These are phyloP conservation scores for Bothrops jararaca DNA, from an alignment of 2,113 vertebrate species.

Conservation along the genomic window DNA sequence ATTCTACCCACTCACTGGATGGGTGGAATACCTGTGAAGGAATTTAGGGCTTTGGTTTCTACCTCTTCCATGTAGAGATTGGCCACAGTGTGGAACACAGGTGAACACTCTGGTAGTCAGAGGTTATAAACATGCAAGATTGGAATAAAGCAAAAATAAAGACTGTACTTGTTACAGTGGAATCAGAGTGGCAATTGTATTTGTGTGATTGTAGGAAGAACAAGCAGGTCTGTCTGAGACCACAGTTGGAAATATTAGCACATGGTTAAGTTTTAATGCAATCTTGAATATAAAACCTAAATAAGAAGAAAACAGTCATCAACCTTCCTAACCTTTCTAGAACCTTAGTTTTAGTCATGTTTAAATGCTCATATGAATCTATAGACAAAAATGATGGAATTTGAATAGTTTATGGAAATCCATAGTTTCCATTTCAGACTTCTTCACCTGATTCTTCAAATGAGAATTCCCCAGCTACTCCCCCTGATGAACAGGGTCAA, in stretches of 20 bases:
- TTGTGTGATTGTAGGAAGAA: not conserved
- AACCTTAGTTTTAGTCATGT: not conserved
- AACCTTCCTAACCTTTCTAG: not conserved
- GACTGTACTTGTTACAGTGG: not conserved
- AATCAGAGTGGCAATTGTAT: not conserved
- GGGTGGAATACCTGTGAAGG: no score
- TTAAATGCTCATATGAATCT: not conserved
- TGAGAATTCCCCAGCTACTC: slow-evolving; percentile 98
- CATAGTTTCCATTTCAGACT: slow-evolving; percentile 73
- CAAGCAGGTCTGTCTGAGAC: not conserved
- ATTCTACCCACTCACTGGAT: no score
- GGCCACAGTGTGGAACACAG: no score
- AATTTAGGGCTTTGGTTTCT: no score
- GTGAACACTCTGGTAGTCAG: not conserved
- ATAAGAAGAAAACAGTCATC: not conserved
- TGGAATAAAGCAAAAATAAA: not conserved
- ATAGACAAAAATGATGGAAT: not conserved
- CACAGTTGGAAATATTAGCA: not conserved
- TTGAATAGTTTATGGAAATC: not conserved
- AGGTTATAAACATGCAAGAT: not conserved
- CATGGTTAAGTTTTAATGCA: not conserved
- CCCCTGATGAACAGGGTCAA: slow-evolving; percentile 90
- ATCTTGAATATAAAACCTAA: not conserved
- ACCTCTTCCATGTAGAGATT: no score
- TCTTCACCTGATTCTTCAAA: slow-evolving; percentile 98